A percentile compares a stretch with the other conserved stretches of the same genome.
phyloP scores from a whole-genome alignment of 2,888 invertebrate genomes.

The Tipula unca region DNA sequence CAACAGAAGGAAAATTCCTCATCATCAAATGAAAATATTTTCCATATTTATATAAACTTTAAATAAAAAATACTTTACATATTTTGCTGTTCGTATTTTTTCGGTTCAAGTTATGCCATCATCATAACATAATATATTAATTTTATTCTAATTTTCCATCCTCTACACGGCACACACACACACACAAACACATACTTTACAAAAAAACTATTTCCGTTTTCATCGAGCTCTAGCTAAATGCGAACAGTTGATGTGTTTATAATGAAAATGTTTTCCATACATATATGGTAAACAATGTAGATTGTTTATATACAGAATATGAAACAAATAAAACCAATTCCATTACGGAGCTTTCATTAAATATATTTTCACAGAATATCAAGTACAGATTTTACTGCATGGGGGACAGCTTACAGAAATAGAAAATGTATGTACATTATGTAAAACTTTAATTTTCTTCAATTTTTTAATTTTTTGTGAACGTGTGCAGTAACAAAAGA shows the following conservation, averaged over 20 bases:
- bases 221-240: neutral
- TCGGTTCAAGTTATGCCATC: neutral
- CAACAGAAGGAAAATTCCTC: neutral
- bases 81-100: neutral
- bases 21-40: constrained; percentile 4
- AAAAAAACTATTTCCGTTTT: neutral
- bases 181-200: neutral
- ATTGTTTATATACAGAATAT: neutral
- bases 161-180: neutral
- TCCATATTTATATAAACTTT: neutral
- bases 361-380: neutral
- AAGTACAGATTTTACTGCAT: neutral
- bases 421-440: neutral
- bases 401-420: neutral
- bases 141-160: neutral
- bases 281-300: neutral
- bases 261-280: neutral
- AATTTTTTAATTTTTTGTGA: neutral
- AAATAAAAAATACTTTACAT: constrained; percentile 8
- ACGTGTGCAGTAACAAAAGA: neutral
- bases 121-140: neutral
- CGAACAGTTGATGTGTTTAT: neutral
- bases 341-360: neutral
- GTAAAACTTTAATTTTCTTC: neutral
- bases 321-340: neutral